Percentiles rank a stretch among this genome's conserved stretches.
Evolutionary conservation across 2,797 vertebrate species (phyloP).

Genomic region (Sebastes kiyomatsui): DNA sequence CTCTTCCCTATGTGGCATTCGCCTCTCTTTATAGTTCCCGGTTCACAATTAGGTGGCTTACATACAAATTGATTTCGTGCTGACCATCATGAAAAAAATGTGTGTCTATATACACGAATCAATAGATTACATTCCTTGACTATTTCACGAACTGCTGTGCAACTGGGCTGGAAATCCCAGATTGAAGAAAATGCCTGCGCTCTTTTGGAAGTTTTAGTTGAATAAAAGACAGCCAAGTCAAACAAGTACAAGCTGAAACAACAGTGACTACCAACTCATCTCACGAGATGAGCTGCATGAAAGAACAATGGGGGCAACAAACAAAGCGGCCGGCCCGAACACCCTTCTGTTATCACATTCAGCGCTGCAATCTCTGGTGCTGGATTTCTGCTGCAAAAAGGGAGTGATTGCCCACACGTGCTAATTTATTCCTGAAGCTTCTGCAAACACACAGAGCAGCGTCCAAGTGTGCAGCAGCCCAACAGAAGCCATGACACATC

Average conservation of each 20-base stretch:
- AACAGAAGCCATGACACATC: slow-evolving; percentile 86
- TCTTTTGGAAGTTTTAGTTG: neutral
- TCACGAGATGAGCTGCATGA: neutral
- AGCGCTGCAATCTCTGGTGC: slow-evolving; percentile 33
- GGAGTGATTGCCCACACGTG: slow-evolving; percentile 79
- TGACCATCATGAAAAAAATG: too few relatives aligned
- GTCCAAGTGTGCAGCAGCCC: slow-evolving; percentile 79
- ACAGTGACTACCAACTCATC: neutral
- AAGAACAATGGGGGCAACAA: slow-evolving; percentile 1
- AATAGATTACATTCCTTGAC: too few relatives aligned
- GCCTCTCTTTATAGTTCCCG: too few relatives aligned
- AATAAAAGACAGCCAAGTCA: neutral
- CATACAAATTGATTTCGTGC: too few relatives aligned
- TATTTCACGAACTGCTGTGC: too few relatives aligned
- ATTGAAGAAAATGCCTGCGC: neutral
- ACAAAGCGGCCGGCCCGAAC: slow-evolving; percentile 5
- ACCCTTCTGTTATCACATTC: slow-evolving; percentile 26
- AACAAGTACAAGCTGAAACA: neutral
- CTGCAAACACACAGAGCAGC: slow-evolving; percentile 74
- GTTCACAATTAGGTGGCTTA: too few relatives aligned
- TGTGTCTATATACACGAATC: too few relatives aligned
- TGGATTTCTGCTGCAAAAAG: slow-evolving; percentile 51
- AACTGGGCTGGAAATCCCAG: neutral
- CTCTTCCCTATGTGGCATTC: too few relatives aligned
- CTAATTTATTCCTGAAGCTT: slow-evolving; percentile 84